phyloP scores from a whole-genome alignment of 1,140 invertebrate genomes.

The Drosophila chauvacae region DNA sequence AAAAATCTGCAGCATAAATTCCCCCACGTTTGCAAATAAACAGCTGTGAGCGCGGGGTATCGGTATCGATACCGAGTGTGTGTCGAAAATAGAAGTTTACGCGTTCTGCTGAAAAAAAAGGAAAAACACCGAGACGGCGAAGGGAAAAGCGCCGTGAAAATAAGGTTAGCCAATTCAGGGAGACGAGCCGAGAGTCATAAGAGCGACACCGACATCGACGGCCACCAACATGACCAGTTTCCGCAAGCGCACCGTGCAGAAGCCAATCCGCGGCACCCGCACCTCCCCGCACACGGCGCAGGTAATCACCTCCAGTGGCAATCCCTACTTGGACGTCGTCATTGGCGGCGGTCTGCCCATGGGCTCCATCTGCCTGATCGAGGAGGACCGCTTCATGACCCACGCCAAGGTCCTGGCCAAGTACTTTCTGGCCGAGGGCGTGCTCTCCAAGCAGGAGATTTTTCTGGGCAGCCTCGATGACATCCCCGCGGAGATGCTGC shows the following conservation, averaged over 20 bases:
- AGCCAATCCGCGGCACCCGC: slow-evolving; percentile 87
- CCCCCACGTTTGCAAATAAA: slow-evolving; percentile 5
- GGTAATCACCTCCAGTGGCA: slow-evolving; percentile 89
- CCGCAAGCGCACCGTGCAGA: slow-evolving; percentile 76
- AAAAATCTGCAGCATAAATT: not conserved
- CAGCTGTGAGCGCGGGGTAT: slow-evolving; percentile 15
- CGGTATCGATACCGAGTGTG: slow-evolving; percentile 12
- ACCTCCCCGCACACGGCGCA: slow-evolving; percentile 89
- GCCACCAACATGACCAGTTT: slow-evolving; percentile 77
- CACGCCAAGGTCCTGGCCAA: slow-evolving; percentile 91
- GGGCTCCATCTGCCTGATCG: slow-evolving; percentile 87
- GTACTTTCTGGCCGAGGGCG: slow-evolving; percentile 93
- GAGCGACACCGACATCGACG: not conserved
- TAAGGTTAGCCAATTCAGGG: slow-evolving; percentile 19
- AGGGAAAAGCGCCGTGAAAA: slow-evolving; percentile 21
- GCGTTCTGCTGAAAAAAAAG: slow-evolving; percentile 18
- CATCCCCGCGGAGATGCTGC: slow-evolving; percentile 87
- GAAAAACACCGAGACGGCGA: slow-evolving; percentile 6
- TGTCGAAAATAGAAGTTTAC: slow-evolving; percentile 36
- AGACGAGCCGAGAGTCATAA: slow-evolving; percentile 4
- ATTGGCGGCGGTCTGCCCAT: slow-evolving; percentile 88
- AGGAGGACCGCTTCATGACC: slow-evolving; percentile 91
- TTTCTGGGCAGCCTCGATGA: slow-evolving; percentile 90
- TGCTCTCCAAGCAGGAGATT: slow-evolving; percentile 89
- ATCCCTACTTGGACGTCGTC: slow-evolving; percentile 89